Evolutionary conservation across 2,797 vertebrate species (phyloP), one percentile per base, ranked within the genome.

Genomic region (Linurgus olivaceus): DNA sequence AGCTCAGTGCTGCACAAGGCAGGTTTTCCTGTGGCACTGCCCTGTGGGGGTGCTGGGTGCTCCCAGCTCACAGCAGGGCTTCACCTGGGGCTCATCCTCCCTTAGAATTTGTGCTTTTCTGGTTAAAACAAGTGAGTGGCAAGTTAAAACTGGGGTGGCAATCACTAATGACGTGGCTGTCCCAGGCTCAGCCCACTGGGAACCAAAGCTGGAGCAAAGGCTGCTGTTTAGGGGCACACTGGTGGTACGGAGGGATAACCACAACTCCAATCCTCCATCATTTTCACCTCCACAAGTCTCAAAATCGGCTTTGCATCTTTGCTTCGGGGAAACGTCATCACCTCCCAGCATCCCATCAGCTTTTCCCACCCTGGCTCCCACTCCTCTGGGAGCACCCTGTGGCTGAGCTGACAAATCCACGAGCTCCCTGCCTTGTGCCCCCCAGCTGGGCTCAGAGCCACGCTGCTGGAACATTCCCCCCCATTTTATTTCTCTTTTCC

Each of bases 391-490:
- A 84, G 51, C 75, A 71, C 52, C 63, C 61, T 18, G 2, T 1
- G 10, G 28, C 77, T 6, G 3, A 52, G 54, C 44, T 9, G 8
- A 11, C 52, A 70, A 29, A 66, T 7, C 80, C 7, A 0, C 3
- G 47, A 75, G 62, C 38, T 47, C 57, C 1, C 6, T 17, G 50
- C 87, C 62, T 26, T 2, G 65, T 71, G 42, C 16, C 44, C 62
- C 23, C 31, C 11, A 19, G 72, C 0, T 0, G 0, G 37, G 52
- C 1, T 47, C 55, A 3, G 25, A 59, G n/a, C 42, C 0, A 0
- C 17, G 2, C 47, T 12, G 9, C 70, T 70, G 71, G 91, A 81
- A 85, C 28, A 3, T 81, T 31, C 85, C 48, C 25, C 57, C 26
- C 7, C 3, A 0, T 38, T 21, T 8, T 0, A 2, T 83, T 62